Evolutionary conservation across 2,113 vertebrate species (phyloP).

Genomic region (Python bivittatus): DNA sequence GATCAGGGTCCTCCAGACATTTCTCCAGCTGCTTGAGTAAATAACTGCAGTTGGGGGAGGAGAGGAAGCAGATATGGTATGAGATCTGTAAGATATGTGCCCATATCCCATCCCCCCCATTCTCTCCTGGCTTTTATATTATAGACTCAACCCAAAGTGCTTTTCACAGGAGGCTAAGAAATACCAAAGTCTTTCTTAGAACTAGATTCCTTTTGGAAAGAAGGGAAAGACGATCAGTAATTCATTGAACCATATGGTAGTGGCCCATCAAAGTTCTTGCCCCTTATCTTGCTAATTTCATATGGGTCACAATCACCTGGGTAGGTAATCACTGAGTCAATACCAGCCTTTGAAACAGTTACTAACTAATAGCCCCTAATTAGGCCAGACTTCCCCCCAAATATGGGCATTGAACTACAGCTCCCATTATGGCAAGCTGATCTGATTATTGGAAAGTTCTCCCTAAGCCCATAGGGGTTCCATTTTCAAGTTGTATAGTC

Average conservation of each 20-base stretch:
- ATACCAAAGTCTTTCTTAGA: neutral
- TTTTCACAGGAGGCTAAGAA: neutral
- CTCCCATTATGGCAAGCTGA: neutral
- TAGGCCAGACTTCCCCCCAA: neutral
- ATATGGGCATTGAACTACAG: neutral
- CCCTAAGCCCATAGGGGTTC: neutral
- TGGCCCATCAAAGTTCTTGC: neutral
- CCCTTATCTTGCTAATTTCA: neutral
- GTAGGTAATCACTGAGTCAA: neutral
- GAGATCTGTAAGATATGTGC: neutral
- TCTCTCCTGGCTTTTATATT: neutral
- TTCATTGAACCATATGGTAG: neutral
- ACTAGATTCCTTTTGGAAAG: neutral
- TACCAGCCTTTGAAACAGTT: neutral
- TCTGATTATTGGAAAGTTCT: neutral
- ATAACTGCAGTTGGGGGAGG: constrained; percentile 73
- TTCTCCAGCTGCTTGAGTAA: constrained; percentile 88
- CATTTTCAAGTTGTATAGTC: neutral
- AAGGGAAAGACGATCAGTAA: neutral
- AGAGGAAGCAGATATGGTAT: constrained; percentile 4
- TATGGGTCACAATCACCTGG: neutral
- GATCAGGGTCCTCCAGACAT: constrained; percentile 86
- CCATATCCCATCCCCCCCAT: neutral
- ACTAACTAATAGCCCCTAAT: neutral
- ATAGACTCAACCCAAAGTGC: neutral